phyloP scores from a whole-genome alignment of 2,113 vertebrate genomes.

The Harpagus bidentatus region DNA sequence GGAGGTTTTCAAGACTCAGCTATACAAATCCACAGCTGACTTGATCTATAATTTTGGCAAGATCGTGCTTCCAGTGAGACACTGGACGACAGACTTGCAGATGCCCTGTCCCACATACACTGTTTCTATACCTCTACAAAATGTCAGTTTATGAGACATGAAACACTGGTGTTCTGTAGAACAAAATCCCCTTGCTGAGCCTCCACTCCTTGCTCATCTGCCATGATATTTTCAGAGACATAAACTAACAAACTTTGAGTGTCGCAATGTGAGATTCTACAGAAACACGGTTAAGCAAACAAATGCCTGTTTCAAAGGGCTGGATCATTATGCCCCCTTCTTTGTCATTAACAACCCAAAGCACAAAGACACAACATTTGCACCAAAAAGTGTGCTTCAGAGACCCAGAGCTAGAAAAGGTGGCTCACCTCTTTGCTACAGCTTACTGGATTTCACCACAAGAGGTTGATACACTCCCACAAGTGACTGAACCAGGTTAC shows the following conservation, averaged over 20 bases:
- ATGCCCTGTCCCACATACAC: not conserved
- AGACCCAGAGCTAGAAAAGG: not conserved
- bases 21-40: not conserved
- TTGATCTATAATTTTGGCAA: not conserved
- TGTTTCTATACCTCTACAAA: not conserved
- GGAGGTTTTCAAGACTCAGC: not conserved
- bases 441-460: not conserved
- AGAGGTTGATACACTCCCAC: not conserved
- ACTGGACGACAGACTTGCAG: not conserved
- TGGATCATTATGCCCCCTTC: not conserved
- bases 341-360: not conserved
- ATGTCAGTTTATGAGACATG: not conserved
- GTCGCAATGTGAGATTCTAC: not conserved
- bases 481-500: not conserved
- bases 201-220: not conserved
- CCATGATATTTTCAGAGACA: not conserved
- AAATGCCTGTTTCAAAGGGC: not conserved
- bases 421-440: not conserved
- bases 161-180: not conserved
- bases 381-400: not conserved
- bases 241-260: not conserved
- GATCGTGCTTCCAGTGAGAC: not conserved
- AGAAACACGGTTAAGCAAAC: not conserved
- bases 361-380: not conserved
- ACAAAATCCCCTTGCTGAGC: not conserved